Evolutionary conservation across 2,888 invertebrate genomes (phyloP).

Genomic region (Synanthedon myopaeformis): DNA sequence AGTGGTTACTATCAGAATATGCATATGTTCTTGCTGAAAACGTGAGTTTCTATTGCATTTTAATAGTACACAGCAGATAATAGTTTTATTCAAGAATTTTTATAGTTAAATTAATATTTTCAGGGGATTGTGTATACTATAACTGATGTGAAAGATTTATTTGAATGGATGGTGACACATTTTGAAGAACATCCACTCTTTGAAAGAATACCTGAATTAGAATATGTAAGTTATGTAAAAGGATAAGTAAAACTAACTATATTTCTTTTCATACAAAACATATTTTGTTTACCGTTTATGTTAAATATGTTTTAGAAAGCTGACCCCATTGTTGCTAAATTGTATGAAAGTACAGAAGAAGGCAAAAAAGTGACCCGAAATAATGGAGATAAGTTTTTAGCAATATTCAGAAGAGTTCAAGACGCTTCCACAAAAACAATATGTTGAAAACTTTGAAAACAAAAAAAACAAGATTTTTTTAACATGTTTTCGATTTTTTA

Average conservation of each 20-base stretch:
- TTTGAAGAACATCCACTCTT: slow-evolving; percentile 92
- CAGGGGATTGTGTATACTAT: slow-evolving; percentile 95
- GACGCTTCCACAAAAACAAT: slow-evolving; percentile 17
- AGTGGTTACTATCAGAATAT: slow-evolving; percentile 93
- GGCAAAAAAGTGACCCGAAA: slow-evolving; percentile 98
- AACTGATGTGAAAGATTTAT: slow-evolving; percentile 96
- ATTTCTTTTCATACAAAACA: not conserved
- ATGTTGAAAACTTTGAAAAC: not conserved
- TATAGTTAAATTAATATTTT: slow-evolving; percentile 13
- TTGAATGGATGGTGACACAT: slow-evolving; percentile 97
- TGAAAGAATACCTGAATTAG: slow-evolving; percentile 76
- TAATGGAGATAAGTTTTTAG: slow-evolving; percentile 92
- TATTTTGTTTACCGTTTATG: not conserved
- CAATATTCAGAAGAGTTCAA: slow-evolving; percentile 81
- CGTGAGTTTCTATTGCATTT: slow-evolving; percentile 57
- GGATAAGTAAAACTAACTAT: too few relatives aligned
- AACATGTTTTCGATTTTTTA: too few relatives aligned
- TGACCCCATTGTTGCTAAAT: slow-evolving; percentile 89
- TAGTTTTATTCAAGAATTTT: not conserved
- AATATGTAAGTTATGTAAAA: slow-evolving; percentile 71
- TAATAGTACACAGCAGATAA: not conserved
- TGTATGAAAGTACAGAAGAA: slow-evolving; percentile 95
- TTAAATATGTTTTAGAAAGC: slow-evolving; percentile 65
- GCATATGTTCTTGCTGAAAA: slow-evolving; percentile 90
- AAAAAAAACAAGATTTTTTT: too few relatives aligned